Conservation (phyloP, 2,113 vertebrate genomes). For the Xenus cinereus region DNA sequence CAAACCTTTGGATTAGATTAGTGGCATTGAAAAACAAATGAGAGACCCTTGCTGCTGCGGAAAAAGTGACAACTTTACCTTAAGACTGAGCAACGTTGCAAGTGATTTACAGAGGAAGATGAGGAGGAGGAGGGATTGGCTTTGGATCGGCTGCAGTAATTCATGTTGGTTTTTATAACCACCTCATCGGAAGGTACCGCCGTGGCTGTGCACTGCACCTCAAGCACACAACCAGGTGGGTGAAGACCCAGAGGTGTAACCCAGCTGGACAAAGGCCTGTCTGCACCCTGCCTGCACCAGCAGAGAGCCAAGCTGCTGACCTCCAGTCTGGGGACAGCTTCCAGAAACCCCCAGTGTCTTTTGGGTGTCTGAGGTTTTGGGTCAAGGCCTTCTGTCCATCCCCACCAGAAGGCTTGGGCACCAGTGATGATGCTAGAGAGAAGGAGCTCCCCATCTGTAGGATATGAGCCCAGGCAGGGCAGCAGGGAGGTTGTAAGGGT, state of each 20-base stretch:
- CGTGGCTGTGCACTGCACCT: background rate
- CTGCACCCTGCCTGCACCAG: background rate
- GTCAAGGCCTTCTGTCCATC: background rate
- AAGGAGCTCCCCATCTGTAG: background rate
- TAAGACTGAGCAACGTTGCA: background rate
- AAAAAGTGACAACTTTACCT: background rate
- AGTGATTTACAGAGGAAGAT: background rate
- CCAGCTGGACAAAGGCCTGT: background rate
- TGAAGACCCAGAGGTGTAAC: background rate
- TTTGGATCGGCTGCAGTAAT: background rate
- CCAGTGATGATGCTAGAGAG: background rate
- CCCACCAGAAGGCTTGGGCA: background rate
- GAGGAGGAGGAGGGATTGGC: background rate
- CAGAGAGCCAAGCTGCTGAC: background rate
- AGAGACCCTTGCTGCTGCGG: background rate
- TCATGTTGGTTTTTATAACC: background rate
- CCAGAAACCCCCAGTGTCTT: background rate
- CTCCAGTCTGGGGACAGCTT: background rate
- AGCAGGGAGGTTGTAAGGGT: background rate
- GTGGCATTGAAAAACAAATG: background rate
- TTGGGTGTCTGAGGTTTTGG: background rate
- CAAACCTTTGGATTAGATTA: background rate
- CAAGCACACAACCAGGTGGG: accelerated
- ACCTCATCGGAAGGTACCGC: background rate
- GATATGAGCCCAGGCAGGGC: background rate